phyloP scores from a whole-genome alignment of 1,140 invertebrate genomes.

The Oreohelix idahoensis region DNA sequence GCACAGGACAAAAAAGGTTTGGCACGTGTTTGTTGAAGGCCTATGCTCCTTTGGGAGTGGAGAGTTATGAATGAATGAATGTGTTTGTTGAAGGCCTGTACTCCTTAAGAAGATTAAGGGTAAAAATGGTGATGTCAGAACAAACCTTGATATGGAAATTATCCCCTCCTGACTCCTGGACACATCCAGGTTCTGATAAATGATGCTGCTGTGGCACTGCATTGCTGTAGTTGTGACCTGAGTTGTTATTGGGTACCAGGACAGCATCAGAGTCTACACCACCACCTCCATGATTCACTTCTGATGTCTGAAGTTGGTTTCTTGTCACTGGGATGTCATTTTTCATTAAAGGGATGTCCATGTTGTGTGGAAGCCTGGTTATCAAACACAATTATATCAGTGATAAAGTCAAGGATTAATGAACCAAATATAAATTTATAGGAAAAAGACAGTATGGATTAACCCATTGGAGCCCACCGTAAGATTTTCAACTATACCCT shows the following conservation, averaged over 20 bases:
- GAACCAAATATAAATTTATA: too few species aligned
- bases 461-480: too few species aligned
- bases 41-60: too few species aligned
- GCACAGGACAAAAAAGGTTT: too few species aligned
- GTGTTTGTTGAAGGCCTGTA: too few species aligned
- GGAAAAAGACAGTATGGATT: too few species aligned
- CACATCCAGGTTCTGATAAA: neutral
- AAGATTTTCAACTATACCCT: too few species aligned
- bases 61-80: too few species aligned
- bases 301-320: neutral
- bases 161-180: neutral
- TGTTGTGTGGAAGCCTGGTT: neutral
- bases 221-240: neutral
- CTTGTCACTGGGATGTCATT: neutral
- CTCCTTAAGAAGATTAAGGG: too few species aligned
- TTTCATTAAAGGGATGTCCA: constrained; percentile 25
- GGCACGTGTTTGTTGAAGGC: too few species aligned
- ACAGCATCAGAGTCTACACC: too few species aligned
- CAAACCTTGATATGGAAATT: neutral
- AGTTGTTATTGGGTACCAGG: neutral
- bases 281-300: neutral
- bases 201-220: neutral
- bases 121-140: neutral
- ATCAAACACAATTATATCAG: neutral
- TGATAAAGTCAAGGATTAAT: too few species aligned